phyloP scores from a whole-genome alignment of 2,797 vertebrate genomes.

The Varecia variegata region DNA sequence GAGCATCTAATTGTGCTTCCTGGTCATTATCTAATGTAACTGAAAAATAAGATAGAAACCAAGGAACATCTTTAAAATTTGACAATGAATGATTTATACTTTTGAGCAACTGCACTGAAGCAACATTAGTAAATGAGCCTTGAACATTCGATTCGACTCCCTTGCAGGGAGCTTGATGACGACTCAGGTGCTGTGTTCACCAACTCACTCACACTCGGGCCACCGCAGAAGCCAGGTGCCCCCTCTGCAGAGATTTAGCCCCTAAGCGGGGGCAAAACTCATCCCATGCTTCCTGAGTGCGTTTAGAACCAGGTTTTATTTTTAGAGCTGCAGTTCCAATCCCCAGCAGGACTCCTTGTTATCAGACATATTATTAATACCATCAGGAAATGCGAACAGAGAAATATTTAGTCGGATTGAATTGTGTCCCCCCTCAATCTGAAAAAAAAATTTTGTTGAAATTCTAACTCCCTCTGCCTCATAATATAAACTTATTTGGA shows the following conservation, averaged over 20 bases:
- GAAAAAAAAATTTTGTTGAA: not conserved
- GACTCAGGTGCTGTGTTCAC: not conserved
- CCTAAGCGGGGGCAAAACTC: not conserved
- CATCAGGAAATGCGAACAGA: not conserved
- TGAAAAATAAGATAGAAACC: not conserved
- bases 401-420: not conserved
- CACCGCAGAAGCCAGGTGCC: accelerated
- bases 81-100: not conserved
- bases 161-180: not conserved
- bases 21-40: not conserved
- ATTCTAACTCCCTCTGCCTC: not conserved
- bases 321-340: not conserved
- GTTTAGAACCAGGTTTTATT: not conserved
- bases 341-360: not conserved
- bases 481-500: not conserved
- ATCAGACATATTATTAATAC: not conserved
- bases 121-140: not conserved
- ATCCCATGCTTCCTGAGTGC: not conserved
- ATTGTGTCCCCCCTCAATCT: not conserved
- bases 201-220: too few relatives aligned
- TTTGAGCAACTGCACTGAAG: not conserved
- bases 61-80: not conserved
- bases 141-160: accelerated
- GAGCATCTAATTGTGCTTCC: not conserved
- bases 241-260: not conserved